Percentiles rank a stretch among this genome's conserved stretches.
Conservation (phyloP, 2,797 vertebrate genomes). For the Perodicticus potto region DNA sequence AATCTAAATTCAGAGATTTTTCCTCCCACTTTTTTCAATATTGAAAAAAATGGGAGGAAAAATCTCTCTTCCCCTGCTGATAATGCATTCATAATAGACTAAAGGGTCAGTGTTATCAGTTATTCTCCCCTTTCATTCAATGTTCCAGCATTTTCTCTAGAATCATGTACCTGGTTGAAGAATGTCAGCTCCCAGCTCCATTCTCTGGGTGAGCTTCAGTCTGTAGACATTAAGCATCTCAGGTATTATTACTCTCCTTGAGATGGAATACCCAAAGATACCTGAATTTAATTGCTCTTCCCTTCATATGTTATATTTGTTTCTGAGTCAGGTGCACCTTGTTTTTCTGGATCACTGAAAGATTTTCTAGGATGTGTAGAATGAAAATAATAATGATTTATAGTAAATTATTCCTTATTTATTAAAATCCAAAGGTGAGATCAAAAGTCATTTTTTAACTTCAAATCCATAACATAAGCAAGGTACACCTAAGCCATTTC, state of each 20-base stretch:
- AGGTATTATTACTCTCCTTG: not conserved
- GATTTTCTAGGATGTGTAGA: not conserved
- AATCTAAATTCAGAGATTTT: too few species aligned
- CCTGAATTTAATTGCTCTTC: not conserved
- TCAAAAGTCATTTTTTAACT: conserved; percentile 16
- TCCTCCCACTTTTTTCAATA: not conserved
- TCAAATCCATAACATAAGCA: not conserved
- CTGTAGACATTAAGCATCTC: not conserved
- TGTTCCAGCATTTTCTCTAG: not conserved
- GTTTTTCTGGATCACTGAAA: not conserved
- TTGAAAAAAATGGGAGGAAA: not conserved
- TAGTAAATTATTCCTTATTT: not conserved
- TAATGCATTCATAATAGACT: not conserved
- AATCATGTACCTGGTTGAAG: not conserved
- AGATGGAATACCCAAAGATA: not conserved
- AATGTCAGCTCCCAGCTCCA: not conserved
- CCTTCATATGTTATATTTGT: not conserved
- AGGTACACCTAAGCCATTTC: not conserved
- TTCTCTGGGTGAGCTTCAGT: not conserved
- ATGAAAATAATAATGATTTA: conserved; percentile 24
- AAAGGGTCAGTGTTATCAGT: not conserved
- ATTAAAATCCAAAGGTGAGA: not conserved
- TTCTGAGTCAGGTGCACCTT: not conserved
- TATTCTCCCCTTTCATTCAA: not conserved
- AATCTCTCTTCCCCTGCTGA: not conserved